Conservation (phyloP, 2,113 vertebrate genomes). For the Prietella phreatophila region DNA sequence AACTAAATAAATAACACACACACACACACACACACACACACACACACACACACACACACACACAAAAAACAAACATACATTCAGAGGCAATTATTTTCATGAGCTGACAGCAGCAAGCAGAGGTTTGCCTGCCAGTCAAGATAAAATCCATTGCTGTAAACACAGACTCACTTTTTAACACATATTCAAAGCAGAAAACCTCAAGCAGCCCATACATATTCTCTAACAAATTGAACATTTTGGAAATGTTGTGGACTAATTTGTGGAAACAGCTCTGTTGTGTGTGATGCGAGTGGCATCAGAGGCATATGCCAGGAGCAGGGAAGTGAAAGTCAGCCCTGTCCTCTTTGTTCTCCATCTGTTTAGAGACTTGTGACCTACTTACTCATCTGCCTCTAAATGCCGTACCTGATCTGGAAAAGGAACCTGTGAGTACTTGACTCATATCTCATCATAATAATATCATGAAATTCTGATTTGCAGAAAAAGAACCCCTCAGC, state of each 20-base stretch:
- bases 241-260: slow-evolving; percentile 1
- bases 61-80: slow-evolving; percentile 24
- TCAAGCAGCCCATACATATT: slow-evolving; percentile 2
- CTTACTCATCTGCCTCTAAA: slow-evolving; percentile 35
- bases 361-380: slow-evolving; percentile 2
- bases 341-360: slow-evolving; percentile 32
- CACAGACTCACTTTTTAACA: slow-evolving; percentile 54
- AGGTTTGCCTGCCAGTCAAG: slow-evolving; percentile 67
- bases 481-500: neutral
- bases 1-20: neutral
- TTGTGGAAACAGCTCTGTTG: slow-evolving; percentile 17
- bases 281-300: slow-evolving; percentile 19
- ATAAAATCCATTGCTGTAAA: slow-evolving; percentile 70
- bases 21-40: slow-evolving; percentile 11
- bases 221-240: slow-evolving; percentile 1
- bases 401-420: slow-evolving; percentile 7
- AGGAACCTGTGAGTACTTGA: neutral
- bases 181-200: slow-evolving; percentile 26
- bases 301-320: slow-evolving; percentile 21
- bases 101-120: slow-evolving; percentile 69
- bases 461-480: neutral
- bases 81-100: slow-evolving; percentile 53
- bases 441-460: neutral
- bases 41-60: slow-evolving; percentile 16
- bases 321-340: slow-evolving; percentile 33